These are phyloP conservation scores for Spodoptera frugiperda DNA, from an alignment of 1,140 invertebrate genomes.

Conservation along the genomic window DNA sequence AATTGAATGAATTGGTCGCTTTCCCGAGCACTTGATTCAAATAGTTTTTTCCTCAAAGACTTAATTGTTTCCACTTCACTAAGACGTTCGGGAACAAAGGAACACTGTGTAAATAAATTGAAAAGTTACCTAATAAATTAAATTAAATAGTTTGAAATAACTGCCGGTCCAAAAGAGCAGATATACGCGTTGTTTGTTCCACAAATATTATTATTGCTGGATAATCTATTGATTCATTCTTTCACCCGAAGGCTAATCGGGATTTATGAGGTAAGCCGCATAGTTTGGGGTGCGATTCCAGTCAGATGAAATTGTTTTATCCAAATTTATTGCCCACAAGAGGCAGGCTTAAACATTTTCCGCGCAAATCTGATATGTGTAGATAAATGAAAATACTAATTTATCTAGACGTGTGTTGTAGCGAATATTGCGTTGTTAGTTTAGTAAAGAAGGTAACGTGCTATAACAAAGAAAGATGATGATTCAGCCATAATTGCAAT, in stretches of 20 bases:
- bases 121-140: slow-evolving; percentile 1
- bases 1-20: slow-evolving; percentile 29
- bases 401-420: slow-evolving; percentile 38
- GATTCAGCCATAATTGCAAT: slow-evolving; percentile 46
- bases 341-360: slow-evolving; percentile 69
- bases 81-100: slow-evolving; percentile 15
- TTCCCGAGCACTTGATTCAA: slow-evolving; percentile 34
- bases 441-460: not conserved
- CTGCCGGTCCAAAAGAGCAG: not conserved
- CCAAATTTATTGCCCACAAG: slow-evolving; percentile 73
- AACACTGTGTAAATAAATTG: slow-evolving; percentile 7
- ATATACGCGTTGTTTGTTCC: slow-evolving; percentile 6
- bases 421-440: slow-evolving; percentile 7
- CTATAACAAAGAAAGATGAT: slow-evolving; percentile 32
- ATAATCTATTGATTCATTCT: slow-evolving; percentile 70
- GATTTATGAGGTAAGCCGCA: slow-evolving; percentile 71
- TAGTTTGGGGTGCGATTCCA: slow-evolving; percentile 67
- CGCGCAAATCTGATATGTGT: slow-evolving; percentile 62
- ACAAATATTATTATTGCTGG: slow-evolving; percentile 57
- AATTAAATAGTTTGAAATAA: slow-evolving; percentile 26
- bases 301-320: slow-evolving; percentile 76
- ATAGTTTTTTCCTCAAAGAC: slow-evolving; percentile 34
- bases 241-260: slow-evolving; percentile 67
- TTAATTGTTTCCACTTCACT: slow-evolving; percentile 38
- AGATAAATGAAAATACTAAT: slow-evolving; percentile 58